Percentiles rank a stretch among this genome's conserved stretches.
These are phyloP conservation scores for Marmota flaviventris DNA, from an alignment of 2,113 vertebrate genomes.

Conservation along the genomic window DNA sequence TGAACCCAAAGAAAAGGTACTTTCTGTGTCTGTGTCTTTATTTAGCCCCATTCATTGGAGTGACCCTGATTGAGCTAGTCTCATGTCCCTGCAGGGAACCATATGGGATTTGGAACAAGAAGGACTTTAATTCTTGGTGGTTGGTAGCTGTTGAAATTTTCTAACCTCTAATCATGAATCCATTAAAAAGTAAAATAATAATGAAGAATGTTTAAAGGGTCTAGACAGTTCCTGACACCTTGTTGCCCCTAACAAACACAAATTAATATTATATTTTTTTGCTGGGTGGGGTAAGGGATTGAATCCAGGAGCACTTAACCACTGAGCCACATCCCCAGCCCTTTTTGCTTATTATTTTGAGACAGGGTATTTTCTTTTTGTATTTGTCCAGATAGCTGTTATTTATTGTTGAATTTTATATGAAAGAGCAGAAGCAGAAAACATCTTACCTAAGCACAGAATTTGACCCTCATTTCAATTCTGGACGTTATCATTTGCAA, in stretches of 20 bases:
- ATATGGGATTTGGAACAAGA: background rate
- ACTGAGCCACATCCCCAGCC: too few relatives aligned
- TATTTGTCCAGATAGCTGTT: background rate
- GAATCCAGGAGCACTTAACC: too few relatives aligned
- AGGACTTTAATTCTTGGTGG: background rate
- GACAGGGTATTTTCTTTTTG: background rate
- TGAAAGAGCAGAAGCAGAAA: background rate
- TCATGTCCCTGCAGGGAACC: background rate
- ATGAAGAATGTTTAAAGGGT: slow-evolving; percentile 4
- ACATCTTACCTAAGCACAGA: background rate
- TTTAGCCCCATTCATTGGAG: too few relatives aligned
- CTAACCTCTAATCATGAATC: background rate
- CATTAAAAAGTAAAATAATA: background rate
- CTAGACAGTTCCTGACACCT: background rate
- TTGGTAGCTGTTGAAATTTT: background rate
- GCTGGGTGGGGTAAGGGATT: too few relatives aligned
- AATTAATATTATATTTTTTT: background rate
- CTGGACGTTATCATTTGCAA: background rate
- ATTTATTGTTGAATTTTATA: slow-evolving; percentile 15
- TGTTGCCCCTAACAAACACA: background rate
- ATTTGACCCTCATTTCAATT: background rate
- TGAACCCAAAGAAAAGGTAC: too few relatives aligned
- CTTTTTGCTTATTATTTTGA: too few relatives aligned
- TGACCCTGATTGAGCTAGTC: too few relatives aligned
- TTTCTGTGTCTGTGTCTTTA: too few relatives aligned